Conservation (phyloP, 2,797 vertebrate species). For the Bovichtus variegatus region DNA sequence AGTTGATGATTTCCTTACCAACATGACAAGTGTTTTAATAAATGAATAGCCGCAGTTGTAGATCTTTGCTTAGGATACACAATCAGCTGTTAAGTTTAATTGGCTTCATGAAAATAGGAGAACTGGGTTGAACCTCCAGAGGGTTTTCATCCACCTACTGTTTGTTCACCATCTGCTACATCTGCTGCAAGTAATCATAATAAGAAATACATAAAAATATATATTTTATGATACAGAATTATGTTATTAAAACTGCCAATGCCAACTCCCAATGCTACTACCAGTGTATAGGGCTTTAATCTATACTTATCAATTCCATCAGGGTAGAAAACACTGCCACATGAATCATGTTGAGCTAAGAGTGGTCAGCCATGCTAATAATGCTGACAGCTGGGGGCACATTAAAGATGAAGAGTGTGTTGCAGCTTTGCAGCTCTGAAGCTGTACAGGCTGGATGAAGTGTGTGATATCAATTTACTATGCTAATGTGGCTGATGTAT, state of each 20-base stretch:
- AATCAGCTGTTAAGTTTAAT: constrained; percentile 18
- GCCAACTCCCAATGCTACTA: neutral
- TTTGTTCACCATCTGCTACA: constrained; percentile 18
- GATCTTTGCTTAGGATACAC: constrained; percentile 8
- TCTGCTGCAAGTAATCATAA: neutral
- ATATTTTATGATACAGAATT: neutral
- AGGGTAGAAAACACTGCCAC: constrained; percentile 12
- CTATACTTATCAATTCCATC: neutral
- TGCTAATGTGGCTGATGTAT: constrained; percentile 40
- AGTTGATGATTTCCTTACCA: neutral
- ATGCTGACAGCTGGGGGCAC: constrained; percentile 35
- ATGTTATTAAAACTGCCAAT: neutral
- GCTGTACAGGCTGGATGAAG: constrained; percentile 16
- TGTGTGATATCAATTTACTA: constrained; percentile 43
- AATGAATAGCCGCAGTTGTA: neutral
- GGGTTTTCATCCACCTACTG: constrained; percentile 23
- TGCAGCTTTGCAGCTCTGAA: constrained; percentile 34
- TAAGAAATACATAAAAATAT: neutral
- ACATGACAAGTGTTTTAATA: neutral
- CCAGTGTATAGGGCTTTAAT: neutral
- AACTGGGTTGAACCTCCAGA: constrained; percentile 18
- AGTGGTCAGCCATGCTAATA: constrained; percentile 38
- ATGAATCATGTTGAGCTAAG: constrained; percentile 7
- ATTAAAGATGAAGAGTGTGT: constrained; percentile 39
- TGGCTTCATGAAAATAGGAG: neutral